Percentiles rank a stretch among this genome's conserved stretches.
phyloP scores from a whole-genome alignment of 2,797 vertebrate genomes.

The Cryptoprocta ferox region DNA sequence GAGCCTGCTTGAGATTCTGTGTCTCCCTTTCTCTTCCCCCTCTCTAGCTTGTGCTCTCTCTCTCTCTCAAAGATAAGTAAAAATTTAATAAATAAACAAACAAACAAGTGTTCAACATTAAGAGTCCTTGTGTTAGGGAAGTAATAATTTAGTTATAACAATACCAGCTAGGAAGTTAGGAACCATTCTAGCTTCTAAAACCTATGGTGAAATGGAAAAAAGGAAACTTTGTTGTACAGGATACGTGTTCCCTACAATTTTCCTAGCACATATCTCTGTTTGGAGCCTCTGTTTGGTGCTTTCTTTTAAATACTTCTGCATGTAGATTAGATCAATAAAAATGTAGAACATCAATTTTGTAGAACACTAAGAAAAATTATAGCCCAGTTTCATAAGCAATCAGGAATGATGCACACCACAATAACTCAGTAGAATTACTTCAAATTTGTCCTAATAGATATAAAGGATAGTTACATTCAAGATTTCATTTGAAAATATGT shows the following conservation, averaged over 20 bases:
- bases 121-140: constrained; percentile 16
- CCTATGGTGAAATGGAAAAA: not conserved
- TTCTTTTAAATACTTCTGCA: constrained; percentile 23
- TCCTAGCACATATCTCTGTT: not conserved
- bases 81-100: too few relatives aligned
- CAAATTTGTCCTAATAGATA: constrained; percentile 13
- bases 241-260: not conserved
- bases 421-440: not conserved
- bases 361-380: constrained; percentile 38
- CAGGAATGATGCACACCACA: not conserved
- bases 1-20: too few relatives aligned
- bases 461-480: constrained; percentile 13
- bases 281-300: not conserved
- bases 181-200: not conserved
- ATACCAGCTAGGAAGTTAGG: not conserved
- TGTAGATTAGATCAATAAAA: constrained; percentile 26
- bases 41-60: too few relatives aligned
- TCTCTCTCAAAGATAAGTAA: too few relatives aligned
- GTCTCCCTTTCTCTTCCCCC: too few relatives aligned
- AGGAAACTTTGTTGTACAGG: not conserved
- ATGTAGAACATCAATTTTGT: not conserved
- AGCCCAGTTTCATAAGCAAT: not conserved
- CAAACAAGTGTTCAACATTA: not conserved
- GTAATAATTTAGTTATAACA: not conserved
- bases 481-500: constrained; percentile 33